Evolutionary conservation across 23 tunicate species (phyloP).

Genomic region (Ascidia mentula): DNA sequence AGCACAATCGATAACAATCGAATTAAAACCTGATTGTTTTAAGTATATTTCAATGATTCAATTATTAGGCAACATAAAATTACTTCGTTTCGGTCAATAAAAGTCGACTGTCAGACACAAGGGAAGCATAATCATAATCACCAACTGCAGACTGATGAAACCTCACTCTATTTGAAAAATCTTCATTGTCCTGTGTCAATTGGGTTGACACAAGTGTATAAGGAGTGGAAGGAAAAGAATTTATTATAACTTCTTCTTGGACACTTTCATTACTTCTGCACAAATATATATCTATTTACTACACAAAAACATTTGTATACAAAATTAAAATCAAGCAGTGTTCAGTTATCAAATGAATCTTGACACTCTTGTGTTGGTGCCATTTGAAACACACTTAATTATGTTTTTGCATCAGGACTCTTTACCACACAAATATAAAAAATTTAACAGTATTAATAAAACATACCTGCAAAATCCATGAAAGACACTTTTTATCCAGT

Average conservation of each 20-base stretch:
- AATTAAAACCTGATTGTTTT: no score
- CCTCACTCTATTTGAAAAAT: conserved; percentile 73
- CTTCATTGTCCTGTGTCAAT: conserved; percentile 84
- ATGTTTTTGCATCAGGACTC: no score
- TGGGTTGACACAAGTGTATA: conserved; percentile 58
- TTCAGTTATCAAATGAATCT: no score
- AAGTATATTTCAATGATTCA: no score
- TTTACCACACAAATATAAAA: no score
- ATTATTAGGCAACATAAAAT: neutral
- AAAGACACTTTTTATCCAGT: conserved; percentile 45
- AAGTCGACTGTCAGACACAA: conserved; percentile 51
- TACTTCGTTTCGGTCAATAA: neutral
- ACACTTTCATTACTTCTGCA: conserved; percentile 40
- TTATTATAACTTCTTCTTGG: conserved; percentile 54
- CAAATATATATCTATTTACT: no score
- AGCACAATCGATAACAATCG: no score
- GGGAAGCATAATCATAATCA: conserved; percentile 68
- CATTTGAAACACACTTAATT: no score
- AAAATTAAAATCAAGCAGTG: no score
- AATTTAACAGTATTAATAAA: no score
- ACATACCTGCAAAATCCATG: conserved; percentile 26
- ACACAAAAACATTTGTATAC: no score
- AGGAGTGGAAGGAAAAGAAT: conserved; percentile 37
- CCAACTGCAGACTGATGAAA: conserved; percentile 90
- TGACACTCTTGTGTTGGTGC: no score